Evolutionary conservation across 1,140 invertebrate genomes (phyloP), one percentile per base, ranked within the genome.

Genomic region (Drosophila nasuta): DNA sequence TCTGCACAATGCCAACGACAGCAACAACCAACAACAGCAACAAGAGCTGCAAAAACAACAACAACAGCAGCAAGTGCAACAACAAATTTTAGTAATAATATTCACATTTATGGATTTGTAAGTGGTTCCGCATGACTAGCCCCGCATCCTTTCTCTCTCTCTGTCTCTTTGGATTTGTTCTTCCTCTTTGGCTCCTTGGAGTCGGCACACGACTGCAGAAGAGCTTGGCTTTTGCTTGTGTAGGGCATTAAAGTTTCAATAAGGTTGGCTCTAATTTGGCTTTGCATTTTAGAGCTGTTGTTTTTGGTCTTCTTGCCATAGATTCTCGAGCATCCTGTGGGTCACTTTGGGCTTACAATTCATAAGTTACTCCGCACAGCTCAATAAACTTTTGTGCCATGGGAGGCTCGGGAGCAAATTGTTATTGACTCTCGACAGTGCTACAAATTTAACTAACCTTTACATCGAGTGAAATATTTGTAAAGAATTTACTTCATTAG

Each of bases 31-130:
- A 63, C 49, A 65, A 68, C 51, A 25, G 20, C 65, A 54, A 49
- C 67, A 66, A 58, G 33, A 75, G 48, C 70, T 72, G 69, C 63
- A 81, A 30, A 38, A 77, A 49, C 49, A 66, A 79, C 59, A 57
- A 48, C 58, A 70, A 65, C 38, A 70, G 51, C 54, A 54, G 49
- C 65, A 70, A 65, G 33, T 73, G 54, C 69, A 82, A 78, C 67
- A 80, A 82, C 73, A 86, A 25, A 80, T 74, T 87, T 88, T 73
- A 79, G 82, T 85, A 85, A 91, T 79, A 82, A 91, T 82, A 91
- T 89, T 91, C 85, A 85, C 83, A 91, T 91, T 91, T 91, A 85
- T 85, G 78, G 77, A 81, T 81, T 88, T 91, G 88, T 91, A 91
- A 91, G 89, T 89, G 89, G 75, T 89, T 81, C 85, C 77, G 79